Evolutionary conservation across 1,140 invertebrate species (phyloP).

Genomic region (Pogonus chalceus): DNA sequence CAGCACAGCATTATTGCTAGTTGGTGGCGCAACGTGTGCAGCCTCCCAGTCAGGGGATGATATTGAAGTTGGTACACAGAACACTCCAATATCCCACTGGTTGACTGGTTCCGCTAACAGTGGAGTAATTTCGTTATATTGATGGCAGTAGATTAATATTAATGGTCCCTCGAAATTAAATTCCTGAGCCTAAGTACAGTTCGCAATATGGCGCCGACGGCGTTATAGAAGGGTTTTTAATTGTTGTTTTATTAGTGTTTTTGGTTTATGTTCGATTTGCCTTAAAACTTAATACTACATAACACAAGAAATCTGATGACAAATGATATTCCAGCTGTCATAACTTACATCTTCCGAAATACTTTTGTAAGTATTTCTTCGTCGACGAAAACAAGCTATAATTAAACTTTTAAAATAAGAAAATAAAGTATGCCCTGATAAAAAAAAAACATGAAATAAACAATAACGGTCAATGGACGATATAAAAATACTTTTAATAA

Average conservation of each 20-base stretch:
- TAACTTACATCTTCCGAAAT: no score
- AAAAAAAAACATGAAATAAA: no score
- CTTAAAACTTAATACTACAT: no score
- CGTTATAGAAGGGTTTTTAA: neutral
- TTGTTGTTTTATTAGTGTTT: neutral
- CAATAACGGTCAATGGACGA: no score
- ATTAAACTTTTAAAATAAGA: no score
- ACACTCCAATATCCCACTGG: neutral
- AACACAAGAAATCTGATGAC: no score
- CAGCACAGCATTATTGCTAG: constrained; percentile 2
- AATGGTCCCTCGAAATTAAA: constrained; percentile 29
- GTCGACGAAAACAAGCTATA: no score
- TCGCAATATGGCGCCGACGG: neutral
- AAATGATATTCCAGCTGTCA: no score
- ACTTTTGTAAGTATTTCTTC: no score
- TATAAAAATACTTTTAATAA: no score
- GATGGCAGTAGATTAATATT: constrained; percentile 30
- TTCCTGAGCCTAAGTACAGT: constrained; percentile 17
- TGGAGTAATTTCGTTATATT: constrained; percentile 27
- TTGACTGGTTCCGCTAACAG: constrained; percentile 13
- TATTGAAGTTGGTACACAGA: no score
- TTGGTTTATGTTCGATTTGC: neutral
- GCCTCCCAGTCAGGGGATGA: neutral
- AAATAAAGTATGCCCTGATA: no score
- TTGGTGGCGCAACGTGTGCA: neutral